Conservation (phyloP, 2,113 vertebrate genomes). For the Aegotheles bennettii region DNA sequence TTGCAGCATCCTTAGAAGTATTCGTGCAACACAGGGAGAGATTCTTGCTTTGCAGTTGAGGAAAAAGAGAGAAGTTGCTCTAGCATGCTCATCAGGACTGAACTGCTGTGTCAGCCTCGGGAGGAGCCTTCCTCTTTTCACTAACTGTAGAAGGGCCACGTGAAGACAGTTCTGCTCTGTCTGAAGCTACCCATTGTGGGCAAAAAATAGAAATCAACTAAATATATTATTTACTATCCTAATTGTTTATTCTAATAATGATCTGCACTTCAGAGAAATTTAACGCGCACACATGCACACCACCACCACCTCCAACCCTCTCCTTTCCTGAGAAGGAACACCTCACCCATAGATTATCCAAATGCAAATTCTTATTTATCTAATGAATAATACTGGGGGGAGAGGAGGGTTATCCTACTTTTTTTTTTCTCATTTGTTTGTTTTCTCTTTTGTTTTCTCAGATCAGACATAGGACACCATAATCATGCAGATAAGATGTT, state of each 20-base stretch:
- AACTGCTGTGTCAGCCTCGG: neutral
- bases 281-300: rapidly evolving
- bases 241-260: neutral
- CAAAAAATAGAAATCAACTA: rapidly evolving
- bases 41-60: neutral
- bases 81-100: neutral
- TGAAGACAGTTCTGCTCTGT: neutral
- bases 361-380: neutral
- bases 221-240: neutral
- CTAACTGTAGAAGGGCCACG: neutral
- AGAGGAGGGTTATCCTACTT: neutral
- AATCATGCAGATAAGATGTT: neutral
- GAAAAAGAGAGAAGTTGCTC: neutral
- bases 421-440: neutral
- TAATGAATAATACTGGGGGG: neutral
- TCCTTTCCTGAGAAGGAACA: neutral
- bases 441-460: neutral
- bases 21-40: neutral
- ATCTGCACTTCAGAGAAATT: neutral
- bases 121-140: neutral
- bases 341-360: neutral
- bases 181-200: neutral
- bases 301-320: neutral
- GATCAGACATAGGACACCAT: neutral
- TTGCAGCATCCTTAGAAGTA: neutral